Base-by-base conservation (phyloP, 2,113 vertebrate species). In the Albula glossodonta region DNA sequence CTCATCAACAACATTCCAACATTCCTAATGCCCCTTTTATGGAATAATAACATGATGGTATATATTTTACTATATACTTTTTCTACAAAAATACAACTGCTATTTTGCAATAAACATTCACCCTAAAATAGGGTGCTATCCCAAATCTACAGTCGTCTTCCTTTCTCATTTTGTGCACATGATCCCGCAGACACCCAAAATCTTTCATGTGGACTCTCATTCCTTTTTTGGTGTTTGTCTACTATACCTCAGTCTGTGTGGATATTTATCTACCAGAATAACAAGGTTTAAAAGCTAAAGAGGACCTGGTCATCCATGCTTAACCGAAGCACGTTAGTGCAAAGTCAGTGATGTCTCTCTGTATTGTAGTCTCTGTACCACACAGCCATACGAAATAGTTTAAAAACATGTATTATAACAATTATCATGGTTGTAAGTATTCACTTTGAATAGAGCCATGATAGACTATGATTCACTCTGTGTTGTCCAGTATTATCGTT, bases 381-480 rank as follows among this genome's bases (percentile, higher is more conserved):
- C 56, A 51, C n/a, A 84, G 83, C n/a, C 51, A 19, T n/a, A 80
- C 78, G 63, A 80, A 83, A 41, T 74, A 78, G 74, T 83, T 87
- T 60, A 80, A 85, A 87, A 87, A 41, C 31, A 41, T 41, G 31
- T 41, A 41, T 41, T 41, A 41, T 1, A 41, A 41, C 31, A 41
- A 41, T 41, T 41, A 41, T 41, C 31, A 41, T 41, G 31, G 31
- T 41, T 41, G 31, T 41, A 41, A 41, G 1, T 41, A 41, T 85
- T 49, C 13, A 50, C 17, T 0, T 19, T 22, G 60, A 66, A 52
- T 9, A 78, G 49, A 17, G 19, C 17, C 52, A 48, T 51, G 60
- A 74, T 66, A 3, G 60, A 22, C 2, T 22, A 66, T 66, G 60
- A 66, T 66, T 66, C 17, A 66, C 7, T 41, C 31, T 41, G 31